Base-by-base conservation (phyloP, 2,888 invertebrate species). In the Poecilus cupreus region DNA sequence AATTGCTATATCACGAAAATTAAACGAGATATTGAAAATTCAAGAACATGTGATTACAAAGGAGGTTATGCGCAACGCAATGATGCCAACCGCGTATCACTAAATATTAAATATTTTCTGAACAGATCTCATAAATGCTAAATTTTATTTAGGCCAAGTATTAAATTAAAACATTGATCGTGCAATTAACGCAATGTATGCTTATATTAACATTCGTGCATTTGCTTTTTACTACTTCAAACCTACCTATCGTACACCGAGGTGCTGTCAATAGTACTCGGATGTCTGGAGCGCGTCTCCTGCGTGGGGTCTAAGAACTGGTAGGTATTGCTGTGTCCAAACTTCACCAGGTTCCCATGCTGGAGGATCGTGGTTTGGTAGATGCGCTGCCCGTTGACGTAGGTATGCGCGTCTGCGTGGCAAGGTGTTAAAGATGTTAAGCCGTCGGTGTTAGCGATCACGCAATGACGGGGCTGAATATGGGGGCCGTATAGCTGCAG, bases 381-480 rank as follows among this genome's bases (percentile, higher is more conserved):
- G 86, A 98, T 96, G 85, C 97, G 93, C 87, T 97, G 96, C 68
- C 96, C 96, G 89, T 99, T 98, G 84, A 99, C 96, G 89, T 96
- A 97, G 32, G 97, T 97, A 87, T 97, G 95, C 10, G 98, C 97
- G 89, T 98, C 97, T 24, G 96, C 92, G 87, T 96, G 96, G 86
- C 97, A 94, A 6, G 99, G 98, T 26, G 98, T 98, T 54, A 98
- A 94, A 1, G 96, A 95, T 84, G 97, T 98, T 82, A 98, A 96
- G 74, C 97, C 97, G 84, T 96, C 96, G 81, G 96, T 94, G 87
- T 94, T 94, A 77, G 98, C 96, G 85, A 99, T 95, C 86, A 98
- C 96, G 90, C 98, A 98, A 89, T 99, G 99, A 78, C 97, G 93
- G 10, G 98, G 94, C 90, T 96, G 96, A 84, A 98, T 96, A 85